phyloP scores from a whole-genome alignment of 2,888 invertebrate species.

The Catonia carolina region DNA sequence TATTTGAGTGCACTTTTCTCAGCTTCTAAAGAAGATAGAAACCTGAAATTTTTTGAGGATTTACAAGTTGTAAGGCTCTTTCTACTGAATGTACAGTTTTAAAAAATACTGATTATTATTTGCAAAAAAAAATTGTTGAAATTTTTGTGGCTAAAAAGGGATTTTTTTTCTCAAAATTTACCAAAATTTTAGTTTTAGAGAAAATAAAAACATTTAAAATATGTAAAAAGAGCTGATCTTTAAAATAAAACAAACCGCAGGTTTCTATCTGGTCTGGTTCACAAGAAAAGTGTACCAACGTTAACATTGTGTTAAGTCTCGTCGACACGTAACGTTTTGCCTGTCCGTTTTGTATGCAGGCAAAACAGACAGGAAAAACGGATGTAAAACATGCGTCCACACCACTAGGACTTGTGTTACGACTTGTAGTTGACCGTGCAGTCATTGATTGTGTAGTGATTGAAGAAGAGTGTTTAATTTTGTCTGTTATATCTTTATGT shows the following conservation, averaged over 20 bases:
- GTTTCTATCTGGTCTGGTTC: constrained; percentile 3
- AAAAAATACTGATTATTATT: background rate
- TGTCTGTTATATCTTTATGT: too few species aligned
- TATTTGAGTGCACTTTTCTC: constrained; percentile 2
- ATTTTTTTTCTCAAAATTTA: background rate
- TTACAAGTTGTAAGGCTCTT: background rate
- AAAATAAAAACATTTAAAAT: constrained; percentile 2
- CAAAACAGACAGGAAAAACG: too few species aligned
- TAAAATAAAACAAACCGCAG: background rate
- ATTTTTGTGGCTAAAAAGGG: background rate
- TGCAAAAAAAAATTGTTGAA: background rate
- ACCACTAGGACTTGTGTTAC: too few species aligned
- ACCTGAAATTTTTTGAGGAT: background rate
- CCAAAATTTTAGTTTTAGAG: background rate
- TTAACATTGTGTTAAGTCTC: constrained; percentile 8
- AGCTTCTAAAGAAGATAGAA: background rate
- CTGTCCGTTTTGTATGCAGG: too few species aligned
- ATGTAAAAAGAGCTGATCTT: background rate
- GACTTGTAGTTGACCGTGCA: too few species aligned
- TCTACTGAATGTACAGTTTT: constrained; percentile 1
- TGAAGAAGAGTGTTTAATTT: too few species aligned
- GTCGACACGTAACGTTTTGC: too few species aligned
- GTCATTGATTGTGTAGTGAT: too few species aligned
- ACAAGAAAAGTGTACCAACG: constrained; percentile 2
- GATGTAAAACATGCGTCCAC: too few species aligned